Percentiles rank a stretch among this genome's conserved stretches.
Evolutionary conservation across 1,140 invertebrate species (phyloP).

Genomic region (Apis florea): DNA sequence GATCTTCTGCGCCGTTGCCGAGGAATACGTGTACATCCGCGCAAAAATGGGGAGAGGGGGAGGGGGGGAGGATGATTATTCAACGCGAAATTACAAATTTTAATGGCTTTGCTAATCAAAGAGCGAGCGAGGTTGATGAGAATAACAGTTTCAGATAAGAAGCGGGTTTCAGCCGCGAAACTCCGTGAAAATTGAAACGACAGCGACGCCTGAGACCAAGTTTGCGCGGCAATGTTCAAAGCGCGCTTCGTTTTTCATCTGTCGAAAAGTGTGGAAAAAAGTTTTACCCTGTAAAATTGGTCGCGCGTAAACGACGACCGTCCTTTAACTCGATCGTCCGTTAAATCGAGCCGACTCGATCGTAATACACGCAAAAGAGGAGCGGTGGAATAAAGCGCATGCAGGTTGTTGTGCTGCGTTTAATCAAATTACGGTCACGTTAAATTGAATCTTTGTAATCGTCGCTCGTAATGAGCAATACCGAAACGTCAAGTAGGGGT

Average conservation of each 20-base stretch:
- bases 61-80: too few relatives aligned
- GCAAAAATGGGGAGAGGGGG: too few relatives aligned
- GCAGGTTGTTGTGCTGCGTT: background rate
- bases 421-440: background rate
- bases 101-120: constrained; percentile 1
- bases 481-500: background rate
- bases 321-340: background rate
- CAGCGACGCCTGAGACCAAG: too few relatives aligned
- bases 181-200: constrained; percentile 44
- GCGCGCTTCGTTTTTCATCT: constrained; percentile 26
- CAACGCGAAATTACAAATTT: background rate
- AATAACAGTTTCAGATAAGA: background rate
- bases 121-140: background rate
- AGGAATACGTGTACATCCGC: too few relatives aligned
- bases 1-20: too few relatives aligned
- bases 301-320: background rate
- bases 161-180: constrained; percentile 26
- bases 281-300: background rate
- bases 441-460: background rate
- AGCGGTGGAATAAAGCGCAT: background rate
- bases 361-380: too few relatives aligned
- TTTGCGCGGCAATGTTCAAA: constrained; percentile 43
- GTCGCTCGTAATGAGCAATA: background rate
- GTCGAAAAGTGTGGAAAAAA: constrained; percentile 17
- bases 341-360: background rate